Percentiles rank a stretch among this genome's conserved stretches.
These are phyloP conservation scores for Phenganax marumi DNA, from an alignment of 92 coral and sea anemone genomes.

Conservation along the genomic window DNA sequence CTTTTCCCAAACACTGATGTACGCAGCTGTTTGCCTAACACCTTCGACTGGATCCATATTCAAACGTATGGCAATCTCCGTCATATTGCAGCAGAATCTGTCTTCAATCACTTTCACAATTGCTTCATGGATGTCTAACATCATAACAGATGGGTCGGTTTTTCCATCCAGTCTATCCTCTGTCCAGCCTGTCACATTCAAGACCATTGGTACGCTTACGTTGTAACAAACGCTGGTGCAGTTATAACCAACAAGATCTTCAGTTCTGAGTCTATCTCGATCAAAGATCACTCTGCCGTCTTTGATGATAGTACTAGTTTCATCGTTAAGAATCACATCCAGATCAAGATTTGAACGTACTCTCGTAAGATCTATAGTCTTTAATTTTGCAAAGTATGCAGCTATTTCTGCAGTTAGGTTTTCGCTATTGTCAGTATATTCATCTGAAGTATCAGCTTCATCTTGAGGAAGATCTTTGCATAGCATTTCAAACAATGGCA, in stretches of 20 bases:
- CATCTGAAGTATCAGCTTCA: background rate
- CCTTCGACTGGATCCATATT: background rate
- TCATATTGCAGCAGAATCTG: slow-evolving; percentile 16
- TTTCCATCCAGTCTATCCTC: slow-evolving; percentile 18
- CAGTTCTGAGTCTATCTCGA: background rate
- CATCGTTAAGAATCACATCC: background rate
- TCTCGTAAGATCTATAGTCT: background rate
- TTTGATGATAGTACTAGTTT: background rate
- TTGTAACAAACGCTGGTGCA: slow-evolving; percentile 25
- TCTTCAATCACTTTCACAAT: slow-evolving; percentile 8
- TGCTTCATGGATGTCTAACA: background rate
- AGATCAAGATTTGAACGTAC: background rate
- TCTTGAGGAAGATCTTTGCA: slow-evolving; percentile 29
- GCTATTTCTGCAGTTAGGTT: background rate
- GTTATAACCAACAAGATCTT: slow-evolving; percentile 16
- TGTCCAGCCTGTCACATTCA: slow-evolving; percentile 36
- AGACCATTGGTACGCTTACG: slow-evolving; percentile 22
- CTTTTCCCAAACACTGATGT: slow-evolving; percentile 3
- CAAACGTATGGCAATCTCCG: background rate
- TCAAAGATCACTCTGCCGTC: background rate
- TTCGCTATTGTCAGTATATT: background rate
- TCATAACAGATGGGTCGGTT: background rate
- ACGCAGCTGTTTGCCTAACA: background rate
- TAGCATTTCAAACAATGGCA: slow-evolving; percentile 31
- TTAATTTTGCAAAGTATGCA: background rate